Evolutionary conservation across 2,113 vertebrate species (phyloP).

Genomic region (Nothocercus nigrocapillus): DNA sequence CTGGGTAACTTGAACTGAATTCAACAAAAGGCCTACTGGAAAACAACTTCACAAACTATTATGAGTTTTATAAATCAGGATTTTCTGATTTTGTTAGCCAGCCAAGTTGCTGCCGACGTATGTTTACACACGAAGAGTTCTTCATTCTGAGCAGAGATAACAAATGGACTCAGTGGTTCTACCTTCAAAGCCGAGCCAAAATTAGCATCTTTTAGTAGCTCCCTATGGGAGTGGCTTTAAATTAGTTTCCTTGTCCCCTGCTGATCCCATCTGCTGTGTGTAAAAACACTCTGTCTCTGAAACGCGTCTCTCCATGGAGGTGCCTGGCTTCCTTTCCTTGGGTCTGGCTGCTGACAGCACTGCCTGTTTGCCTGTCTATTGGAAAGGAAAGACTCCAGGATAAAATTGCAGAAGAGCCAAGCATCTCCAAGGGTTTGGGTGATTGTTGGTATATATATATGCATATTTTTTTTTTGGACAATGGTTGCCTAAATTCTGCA

Average conservation of each 20-base stretch:
- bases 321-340: rapidly evolving
- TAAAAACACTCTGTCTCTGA: neutral
- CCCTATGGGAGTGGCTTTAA: neutral
- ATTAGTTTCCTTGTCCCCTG: neutral
- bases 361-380: rapidly evolving
- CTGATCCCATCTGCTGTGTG: neutral
- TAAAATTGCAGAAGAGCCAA: neutral
- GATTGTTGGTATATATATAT: too few species aligned
- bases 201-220: neutral
- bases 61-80: neutral
- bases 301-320: rapidly evolving
- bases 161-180: neutral
- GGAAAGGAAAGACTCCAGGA: neutral
- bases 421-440: neutral
- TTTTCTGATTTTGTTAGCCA: neutral
- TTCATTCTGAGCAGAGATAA: neutral
- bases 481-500: neutral
- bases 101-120: neutral
- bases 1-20: rapidly evolving
- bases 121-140: neutral
- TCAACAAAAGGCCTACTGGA: neutral
- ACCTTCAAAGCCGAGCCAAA: neutral
- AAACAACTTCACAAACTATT: neutral
- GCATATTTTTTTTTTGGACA: neutral
- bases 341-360: neutral